Evolutionary conservation across 2,888 invertebrate species (phyloP), one percentile per base, ranked within the genome.

Genomic region (Diaprepes abbreviatus): DNA sequence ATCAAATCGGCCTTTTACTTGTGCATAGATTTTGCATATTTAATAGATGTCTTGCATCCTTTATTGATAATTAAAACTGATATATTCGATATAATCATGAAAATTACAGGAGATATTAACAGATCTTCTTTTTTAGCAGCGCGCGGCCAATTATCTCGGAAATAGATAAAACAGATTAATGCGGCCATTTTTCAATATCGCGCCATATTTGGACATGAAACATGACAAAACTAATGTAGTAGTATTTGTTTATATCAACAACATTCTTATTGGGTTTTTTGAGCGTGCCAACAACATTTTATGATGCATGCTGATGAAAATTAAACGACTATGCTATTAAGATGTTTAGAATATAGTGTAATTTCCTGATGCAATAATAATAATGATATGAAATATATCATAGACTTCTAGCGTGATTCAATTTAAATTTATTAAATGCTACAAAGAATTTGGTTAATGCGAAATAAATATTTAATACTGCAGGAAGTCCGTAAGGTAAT

Each of bases 201-300:
- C 16, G 28, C 16, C 14, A n/a, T 50, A 50, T 50, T 50, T 50
- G 28, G 28, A 50, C 48, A 28, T 28, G 28, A 16, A 28, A 50
- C 28, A 28, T 9, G 28, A 50, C 48, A 50, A 28, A 50, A 50
- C 28, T 50, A 28, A 28, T 21, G 21, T 50, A 28, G 48, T 50
- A 14, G n/a, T 24, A 50, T 50, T 50, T 50, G 48, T 50, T 50
- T 50, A 50, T 28, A 50, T 50, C 28, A 50, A 50, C 48, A 28
- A 28, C 28, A 50, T 50, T 50, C 28, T 9, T 9, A 21, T 14
- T 28, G 9, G 21, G 43, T 14, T 43, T 43, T 43, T 43, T 43
- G 9, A 43, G 17, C 21, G 43, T n/a, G 6, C n/a, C 19, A 17
- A 3, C n/a, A 1, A 12, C 24, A 28, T 50, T 28, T 50, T 50